These are phyloP conservation scores for Bufo bufo DNA, from an alignment of 2,113 vertebrate species.

Conservation along the genomic window DNA sequence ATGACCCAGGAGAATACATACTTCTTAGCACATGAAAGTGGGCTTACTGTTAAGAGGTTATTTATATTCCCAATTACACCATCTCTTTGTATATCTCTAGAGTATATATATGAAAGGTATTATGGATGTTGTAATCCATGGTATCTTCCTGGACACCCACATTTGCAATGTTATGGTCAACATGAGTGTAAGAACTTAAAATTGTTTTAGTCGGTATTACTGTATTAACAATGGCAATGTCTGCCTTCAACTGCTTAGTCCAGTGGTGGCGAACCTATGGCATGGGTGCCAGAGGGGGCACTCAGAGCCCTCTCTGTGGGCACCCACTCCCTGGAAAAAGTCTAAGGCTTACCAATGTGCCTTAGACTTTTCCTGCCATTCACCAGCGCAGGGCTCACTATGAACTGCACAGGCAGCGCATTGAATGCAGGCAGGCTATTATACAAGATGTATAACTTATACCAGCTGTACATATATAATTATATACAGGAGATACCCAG, in stretches of 20 bases:
- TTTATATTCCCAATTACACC: conserved; percentile 49
- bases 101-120: conserved; percentile 33
- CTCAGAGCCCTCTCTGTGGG: too few relatives aligned
- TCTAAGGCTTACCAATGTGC: too few relatives aligned
- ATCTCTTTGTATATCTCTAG: conserved; percentile 49
- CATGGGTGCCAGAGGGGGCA: too few relatives aligned
- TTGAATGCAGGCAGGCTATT: too few relatives aligned
- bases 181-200: neutral
- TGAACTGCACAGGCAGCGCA: too few relatives aligned
- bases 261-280: neutral
- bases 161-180: conserved; percentile 21
- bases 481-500: too few relatives aligned
- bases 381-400: too few relatives aligned
- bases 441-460: too few relatives aligned
- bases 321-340: too few relatives aligned
- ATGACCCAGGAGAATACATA: conserved; percentile 52
- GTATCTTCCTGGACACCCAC: neutral
- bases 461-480: too few relatives aligned
- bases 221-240: neutral
- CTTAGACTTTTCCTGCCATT: too few relatives aligned
- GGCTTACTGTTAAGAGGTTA: conserved; percentile 25
- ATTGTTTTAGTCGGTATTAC: neutral
- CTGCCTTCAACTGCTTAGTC: neutral
- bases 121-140: conserved; percentile 45
- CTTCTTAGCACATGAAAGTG: conserved; percentile 52